These are phyloP conservation scores for Peromyscus attwateri DNA, from an alignment of 2,797 vertebrate genomes.

Conservation along the genomic window DNA sequence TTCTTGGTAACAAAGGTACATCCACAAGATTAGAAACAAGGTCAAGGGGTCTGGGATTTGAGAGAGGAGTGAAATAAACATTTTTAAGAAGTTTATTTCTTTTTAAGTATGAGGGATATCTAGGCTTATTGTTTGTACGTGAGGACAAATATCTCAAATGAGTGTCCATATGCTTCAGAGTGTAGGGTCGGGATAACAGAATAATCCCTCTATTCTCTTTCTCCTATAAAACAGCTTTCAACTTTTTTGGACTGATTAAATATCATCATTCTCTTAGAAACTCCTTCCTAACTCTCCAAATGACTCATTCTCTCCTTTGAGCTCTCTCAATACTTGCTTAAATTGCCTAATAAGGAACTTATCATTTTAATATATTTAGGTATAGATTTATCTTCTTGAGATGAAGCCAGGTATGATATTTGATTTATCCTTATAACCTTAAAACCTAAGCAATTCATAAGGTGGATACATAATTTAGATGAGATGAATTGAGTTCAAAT, in stretches of 20 bases:
- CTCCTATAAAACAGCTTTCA: background rate
- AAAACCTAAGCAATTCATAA: slow-evolving; percentile 76
- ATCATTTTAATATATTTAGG: slow-evolving; percentile 74
- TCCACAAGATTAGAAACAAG: slow-evolving; percentile 1
- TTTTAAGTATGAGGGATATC: background rate
- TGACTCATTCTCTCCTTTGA: slow-evolving; percentile 59
- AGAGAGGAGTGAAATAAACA: background rate
- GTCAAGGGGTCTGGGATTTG: background rate
- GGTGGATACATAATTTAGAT: slow-evolving; percentile 78
- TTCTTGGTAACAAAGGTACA: background rate
- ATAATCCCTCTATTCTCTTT: background rate
- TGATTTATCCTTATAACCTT: slow-evolving; percentile 67
- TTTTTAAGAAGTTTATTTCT: background rate
- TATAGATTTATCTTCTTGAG: slow-evolving; percentile 75
- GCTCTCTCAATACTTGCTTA: slow-evolving; percentile 57
- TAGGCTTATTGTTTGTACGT: slow-evolving; percentile 15
- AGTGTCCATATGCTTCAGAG: background rate
- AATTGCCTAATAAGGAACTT: slow-evolving; percentile 67
- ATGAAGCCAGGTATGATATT: slow-evolving; percentile 63
- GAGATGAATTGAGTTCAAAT: slow-evolving; percentile 74
- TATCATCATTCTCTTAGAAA: slow-evolving; percentile 14
- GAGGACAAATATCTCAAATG: background rate
- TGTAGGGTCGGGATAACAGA: background rate
- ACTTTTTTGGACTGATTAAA: slow-evolving; percentile 2
- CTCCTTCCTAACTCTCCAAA: slow-evolving; percentile 43